Evolutionary conservation across 2,888 invertebrate species (phyloP), one percentile per base, ranked within the genome.

Genomic region (Dryobota labecula): DNA sequence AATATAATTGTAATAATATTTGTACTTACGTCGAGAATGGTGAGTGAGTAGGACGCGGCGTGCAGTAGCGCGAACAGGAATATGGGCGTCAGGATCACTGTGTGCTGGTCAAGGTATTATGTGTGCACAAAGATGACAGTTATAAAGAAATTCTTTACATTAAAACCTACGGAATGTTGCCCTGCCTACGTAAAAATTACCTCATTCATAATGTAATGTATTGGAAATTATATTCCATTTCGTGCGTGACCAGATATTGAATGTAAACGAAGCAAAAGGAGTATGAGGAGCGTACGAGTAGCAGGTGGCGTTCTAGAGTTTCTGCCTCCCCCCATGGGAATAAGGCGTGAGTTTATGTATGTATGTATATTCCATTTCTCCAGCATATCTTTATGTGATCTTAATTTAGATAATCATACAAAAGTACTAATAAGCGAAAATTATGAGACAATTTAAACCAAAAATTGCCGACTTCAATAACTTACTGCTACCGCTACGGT

Each of bases 11-110:
- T 24, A 30, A 47, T n/a, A 43, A 33, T 36, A n/a, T 30, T 24
- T 49, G 27, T 58, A 98, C 99, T 98, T 97, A 99, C 99, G 94
- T 99, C 99, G 70, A 99, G 96, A 69, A 99, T 95, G 72, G 98
- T 97, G 69, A 99, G 96, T 18, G 99, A 98, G 96, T 99, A 99
- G 85, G 98, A 99, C 33, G 99, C 98, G 56, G 98, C 98, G 95
- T 99, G 99, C 58, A 99, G 97, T 20, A 99, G 91, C 4, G 99
- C 99, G 95, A 99, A 99, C 82, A 99, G 96, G 86, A 98, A 97
- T 74, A 99, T 97, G 9, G 99, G 99, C 76, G 98, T 96, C 86
- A 99, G 94, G 30, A 98, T 98, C 97, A 99, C 98, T 99, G 95
- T 7, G 11, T 9, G 41, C 47, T 70, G 51, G 84, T 86, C 49